These are phyloP conservation scores for Lamproptera curius DNA, from an alignment of 2,888 invertebrate species.

Conservation along the genomic window DNA sequence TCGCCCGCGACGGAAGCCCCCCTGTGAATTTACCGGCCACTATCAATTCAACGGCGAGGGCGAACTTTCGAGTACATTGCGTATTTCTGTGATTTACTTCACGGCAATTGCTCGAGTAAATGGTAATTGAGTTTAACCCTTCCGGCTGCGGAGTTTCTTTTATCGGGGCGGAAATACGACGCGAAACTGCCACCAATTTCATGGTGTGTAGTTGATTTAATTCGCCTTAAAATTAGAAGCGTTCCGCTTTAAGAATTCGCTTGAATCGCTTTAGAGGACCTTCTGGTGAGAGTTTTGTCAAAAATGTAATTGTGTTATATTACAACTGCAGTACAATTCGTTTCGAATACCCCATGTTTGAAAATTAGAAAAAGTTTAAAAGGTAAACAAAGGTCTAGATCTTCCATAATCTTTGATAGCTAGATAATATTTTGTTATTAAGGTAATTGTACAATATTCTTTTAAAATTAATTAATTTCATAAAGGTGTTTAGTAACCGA, in stretches of 20 bases:
- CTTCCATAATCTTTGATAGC: no score
- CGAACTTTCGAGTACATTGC: constrained; percentile 23
- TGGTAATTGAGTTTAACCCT: constrained; percentile 53
- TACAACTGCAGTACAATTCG: no score
- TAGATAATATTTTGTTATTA: no score
- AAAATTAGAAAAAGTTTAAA: no score
- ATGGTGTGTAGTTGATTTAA: constrained; percentile 23
- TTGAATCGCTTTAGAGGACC: neutral
- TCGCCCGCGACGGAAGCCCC: constrained; percentile 40
- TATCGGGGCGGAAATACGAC: constrained; percentile 33
- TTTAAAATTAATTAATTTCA: no score
- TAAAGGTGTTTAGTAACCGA: no score
- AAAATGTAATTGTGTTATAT: no score
- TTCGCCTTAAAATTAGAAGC: constrained; percentile 20
- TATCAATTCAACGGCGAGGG: constrained; percentile 42
- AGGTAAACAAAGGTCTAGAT: no score
- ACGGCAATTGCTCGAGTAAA: constrained; percentile 50
- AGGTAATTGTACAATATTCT: no score
- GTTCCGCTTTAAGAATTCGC: constrained; percentile 13
- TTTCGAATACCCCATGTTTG: no score
- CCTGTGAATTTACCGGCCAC: constrained; percentile 47
- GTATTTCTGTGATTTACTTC: constrained; percentile 46
- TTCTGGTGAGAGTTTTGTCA: constrained; percentile 4
- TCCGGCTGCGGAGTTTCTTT: constrained; percentile 32
- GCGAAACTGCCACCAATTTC: constrained; percentile 26